Conservation (phyloP, 2,113 vertebrate genomes). For the Melanostigma gelatinosum region DNA sequence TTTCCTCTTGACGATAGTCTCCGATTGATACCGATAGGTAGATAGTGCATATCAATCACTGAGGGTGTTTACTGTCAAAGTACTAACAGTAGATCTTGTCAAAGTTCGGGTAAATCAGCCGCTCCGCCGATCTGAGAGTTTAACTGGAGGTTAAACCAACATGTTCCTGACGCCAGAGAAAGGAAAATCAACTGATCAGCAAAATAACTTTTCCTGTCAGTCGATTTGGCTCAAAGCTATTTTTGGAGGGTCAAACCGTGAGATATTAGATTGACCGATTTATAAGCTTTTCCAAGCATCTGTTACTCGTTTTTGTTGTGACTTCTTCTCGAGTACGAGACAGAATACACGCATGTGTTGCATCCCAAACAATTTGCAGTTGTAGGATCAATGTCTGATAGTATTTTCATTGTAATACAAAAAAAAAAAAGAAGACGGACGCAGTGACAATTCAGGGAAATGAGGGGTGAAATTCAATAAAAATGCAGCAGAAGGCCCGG, state of each 20-base stretch:
- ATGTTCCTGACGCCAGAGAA: slow-evolving; percentile 3
- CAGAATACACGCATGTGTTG: not conserved
- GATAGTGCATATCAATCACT: slow-evolving; percentile 29
- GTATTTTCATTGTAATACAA: not conserved
- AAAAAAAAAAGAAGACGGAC: slow-evolving; percentile 1
- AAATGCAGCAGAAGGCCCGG: slow-evolving; percentile 35
- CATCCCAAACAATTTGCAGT: not conserved
- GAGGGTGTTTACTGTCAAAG: slow-evolving; percentile 51
- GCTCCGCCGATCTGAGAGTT: slow-evolving; percentile 40
- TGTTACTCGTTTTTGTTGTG: not conserved
- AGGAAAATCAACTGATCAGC: slow-evolving; percentile 4
- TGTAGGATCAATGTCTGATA: not conserved
- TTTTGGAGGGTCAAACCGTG: not conserved
- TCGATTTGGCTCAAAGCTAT: slow-evolving; percentile 1
- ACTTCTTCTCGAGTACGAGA: not conserved
- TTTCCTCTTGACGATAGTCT: slow-evolving; percentile 24
- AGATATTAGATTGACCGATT: not conserved
- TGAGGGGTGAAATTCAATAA: slow-evolving; percentile 69
- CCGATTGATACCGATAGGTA: not conserved
- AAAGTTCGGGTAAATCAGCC: slow-evolving; percentile 34
- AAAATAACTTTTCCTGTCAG: not conserved
- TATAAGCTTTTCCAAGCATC: not conserved
- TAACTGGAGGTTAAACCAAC: slow-evolving; percentile 61
- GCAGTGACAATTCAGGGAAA: slow-evolving; percentile 41
- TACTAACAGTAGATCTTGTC: slow-evolving; percentile 65